A percentile compares a stretch with the other conserved stretches of the same genome.
These are phyloP conservation scores for Chalcosyrphus nemorum DNA, from an alignment of 2,888 invertebrate species.

Conservation along the genomic window DNA sequence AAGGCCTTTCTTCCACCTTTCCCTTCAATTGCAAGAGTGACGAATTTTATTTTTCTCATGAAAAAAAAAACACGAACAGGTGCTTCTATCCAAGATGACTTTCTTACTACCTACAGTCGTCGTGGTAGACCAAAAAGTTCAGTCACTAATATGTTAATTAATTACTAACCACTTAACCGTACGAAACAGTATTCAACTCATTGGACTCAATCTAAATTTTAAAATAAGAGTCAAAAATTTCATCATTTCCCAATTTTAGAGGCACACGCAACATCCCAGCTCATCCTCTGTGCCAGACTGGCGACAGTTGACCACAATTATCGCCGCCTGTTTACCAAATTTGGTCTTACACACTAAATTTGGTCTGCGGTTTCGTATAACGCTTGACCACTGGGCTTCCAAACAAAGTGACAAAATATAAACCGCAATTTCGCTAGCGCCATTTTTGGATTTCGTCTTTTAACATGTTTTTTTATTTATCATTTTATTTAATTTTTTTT, in stretches of 20 bases:
- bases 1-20: too few species aligned
- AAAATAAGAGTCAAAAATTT: constrained; percentile 32
- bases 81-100: background rate
- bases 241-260: constrained; percentile 58
- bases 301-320: constrained; percentile 43
- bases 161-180: constrained; percentile 28
- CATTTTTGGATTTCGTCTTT: constrained; percentile 32
- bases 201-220: constrained; percentile 12
- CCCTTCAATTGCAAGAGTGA: too few species aligned
- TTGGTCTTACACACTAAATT: constrained; percentile 24
- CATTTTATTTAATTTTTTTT: background rate
- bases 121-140: background rate
- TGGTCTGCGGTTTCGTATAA: constrained; percentile 26
- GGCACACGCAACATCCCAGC: constrained; percentile 42
- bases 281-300: constrained; percentile 4
- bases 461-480: background rate
- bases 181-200: constrained; percentile 1
- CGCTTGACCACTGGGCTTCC: background rate
- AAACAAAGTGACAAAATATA: background rate
- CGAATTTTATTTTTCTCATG: too few species aligned
- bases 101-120: background rate
- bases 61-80: too few species aligned
- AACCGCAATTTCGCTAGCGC: constrained; percentile 1
- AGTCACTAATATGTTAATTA: constrained; percentile 44
- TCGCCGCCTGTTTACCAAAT: constrained; percentile 20